phyloP scores from a whole-genome alignment of 1,140 invertebrate species.

The Zaprionus lachaisei region DNA sequence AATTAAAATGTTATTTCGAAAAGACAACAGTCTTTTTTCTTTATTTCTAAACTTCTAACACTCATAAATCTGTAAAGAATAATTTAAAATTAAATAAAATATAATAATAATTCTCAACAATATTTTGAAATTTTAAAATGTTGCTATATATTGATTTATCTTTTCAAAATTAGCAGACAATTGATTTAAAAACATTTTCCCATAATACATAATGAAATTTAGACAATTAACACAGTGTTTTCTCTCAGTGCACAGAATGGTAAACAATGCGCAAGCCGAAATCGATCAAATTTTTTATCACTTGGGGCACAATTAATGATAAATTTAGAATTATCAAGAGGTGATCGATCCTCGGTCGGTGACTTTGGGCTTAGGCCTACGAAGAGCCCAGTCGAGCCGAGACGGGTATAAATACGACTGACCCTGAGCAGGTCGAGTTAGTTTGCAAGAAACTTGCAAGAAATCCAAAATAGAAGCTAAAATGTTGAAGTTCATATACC shows the following conservation, averaged over 20 bases:
- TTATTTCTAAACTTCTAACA: too few relatives aligned
- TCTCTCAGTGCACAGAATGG: background rate
- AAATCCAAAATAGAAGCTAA: background rate
- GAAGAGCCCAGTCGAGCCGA: background rate
- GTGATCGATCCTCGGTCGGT: slow-evolving; percentile 44
- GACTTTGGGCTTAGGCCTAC: slow-evolving; percentile 10
- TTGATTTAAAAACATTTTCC: too few relatives aligned
- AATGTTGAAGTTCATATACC: slow-evolving; percentile 61
- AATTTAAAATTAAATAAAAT: too few relatives aligned
- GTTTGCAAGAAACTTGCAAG: slow-evolving; percentile 47
- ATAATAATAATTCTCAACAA: too few relatives aligned
- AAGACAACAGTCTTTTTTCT: too few relatives aligned
- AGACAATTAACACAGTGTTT: background rate
- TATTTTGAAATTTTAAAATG: too few relatives aligned
- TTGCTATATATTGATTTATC: too few relatives aligned
- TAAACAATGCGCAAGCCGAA: slow-evolving; percentile 24
- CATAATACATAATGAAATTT: too few relatives aligned
- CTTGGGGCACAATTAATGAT: slow-evolving; percentile 32
- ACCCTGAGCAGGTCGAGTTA: slow-evolving; percentile 14
- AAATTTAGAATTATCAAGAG: slow-evolving; percentile 34
- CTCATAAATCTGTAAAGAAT: too few relatives aligned
- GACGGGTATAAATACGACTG: slow-evolving; percentile 50
- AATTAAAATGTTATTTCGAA: too few relatives aligned
- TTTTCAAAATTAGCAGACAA: too few relatives aligned
- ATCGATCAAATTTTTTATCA: slow-evolving; percentile 57